Percentiles rank a stretch among this genome's conserved stretches.
Conservation (phyloP, 1,140 invertebrate genomes). For the Diabrotica virgifera region DNA sequence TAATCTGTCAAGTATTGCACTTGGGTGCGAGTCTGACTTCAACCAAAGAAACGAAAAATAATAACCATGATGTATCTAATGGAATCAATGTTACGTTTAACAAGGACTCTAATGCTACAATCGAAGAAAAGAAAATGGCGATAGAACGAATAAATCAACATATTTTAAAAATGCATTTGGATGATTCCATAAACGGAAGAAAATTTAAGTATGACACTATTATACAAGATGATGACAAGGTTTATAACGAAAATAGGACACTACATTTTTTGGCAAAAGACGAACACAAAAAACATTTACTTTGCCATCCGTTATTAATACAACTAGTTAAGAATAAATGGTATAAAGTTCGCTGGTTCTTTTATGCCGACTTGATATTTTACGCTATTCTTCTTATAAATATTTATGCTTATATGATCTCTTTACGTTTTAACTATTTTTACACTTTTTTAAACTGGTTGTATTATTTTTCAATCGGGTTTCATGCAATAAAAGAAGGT, state of each 20-base stretch:
- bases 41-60: background rate
- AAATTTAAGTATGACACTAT: conserved; percentile 28
- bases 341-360: conserved; percentile 19
- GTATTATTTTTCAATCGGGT: conserved; percentile 11
- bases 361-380: conserved; percentile 26
- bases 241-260: conserved; percentile 22
- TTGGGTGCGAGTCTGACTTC: conserved; percentile 24
- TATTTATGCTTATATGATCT: conserved; percentile 26
- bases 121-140: conserved; percentile 1
- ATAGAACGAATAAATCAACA: conserved; percentile 12
- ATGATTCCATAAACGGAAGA: conserved; percentile 26
- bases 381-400: conserved; percentile 23
- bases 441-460: conserved; percentile 6
- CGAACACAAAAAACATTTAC: conserved; percentile 23
- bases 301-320: conserved; percentile 29
- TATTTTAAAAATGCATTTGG: conserved; percentile 25
- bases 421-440: conserved; percentile 10
- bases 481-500: conserved; percentile 23
- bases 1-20: conserved; percentile 25
- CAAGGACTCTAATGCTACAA: background rate
- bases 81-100: no score
- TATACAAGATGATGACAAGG: conserved; percentile 21
- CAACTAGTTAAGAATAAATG: conserved; percentile 28
- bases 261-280: conserved; percentile 21
- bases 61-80: background rate